Evolutionary conservation across 2,113 vertebrate genomes (phyloP), one percentile per base, ranked within the genome.

Genomic region (Ptilonorhynchus violaceus): DNA sequence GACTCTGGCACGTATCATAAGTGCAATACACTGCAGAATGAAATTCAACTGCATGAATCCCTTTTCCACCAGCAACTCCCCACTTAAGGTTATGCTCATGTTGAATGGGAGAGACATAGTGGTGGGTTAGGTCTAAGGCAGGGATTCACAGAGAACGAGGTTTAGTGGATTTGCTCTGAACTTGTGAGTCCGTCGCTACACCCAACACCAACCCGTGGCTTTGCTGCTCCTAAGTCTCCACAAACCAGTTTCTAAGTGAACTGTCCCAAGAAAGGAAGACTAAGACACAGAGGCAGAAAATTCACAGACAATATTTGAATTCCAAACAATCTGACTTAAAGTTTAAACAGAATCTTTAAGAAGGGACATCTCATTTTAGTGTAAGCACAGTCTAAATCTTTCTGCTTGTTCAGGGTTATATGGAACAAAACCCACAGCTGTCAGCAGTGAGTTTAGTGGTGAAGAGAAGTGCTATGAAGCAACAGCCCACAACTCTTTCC

Each of bases 181-280:
- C 17, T 50, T 4, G 0, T 68, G 9, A 25, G 37, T 23, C 17
- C 35, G 10, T 33, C 0, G 0, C 15, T 49, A 8, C 42, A 47
- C 39, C 50, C 2, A 1, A 15, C 10, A 46, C 13, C 22, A 81
- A 6, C n/a, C 9, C 58, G 66, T 41, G 28, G 5, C n/a, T 64
- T 91, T 75, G 62, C 39, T 59, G 15, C 23, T 84, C 25, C 35
- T 17, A 39, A 30, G 7, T 41, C 35, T 89, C 44, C 44, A 63
- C 25, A 75, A 59, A 49, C 13, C 55, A 55, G 10, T 42, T 80
- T 31, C 22, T 81, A 46, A 81, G 8, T 37, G 19, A 55, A 33
- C 15, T 47, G 16, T 63, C 56, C 20, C 2, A 1, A 50, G 22
- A 72, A 70, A 68, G 8, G 4, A 78, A 75, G 7, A 27, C 11